Evolutionary conservation across 2,888 invertebrate species (phyloP).

Genomic region (Cryptophagus acutangulus): DNA sequence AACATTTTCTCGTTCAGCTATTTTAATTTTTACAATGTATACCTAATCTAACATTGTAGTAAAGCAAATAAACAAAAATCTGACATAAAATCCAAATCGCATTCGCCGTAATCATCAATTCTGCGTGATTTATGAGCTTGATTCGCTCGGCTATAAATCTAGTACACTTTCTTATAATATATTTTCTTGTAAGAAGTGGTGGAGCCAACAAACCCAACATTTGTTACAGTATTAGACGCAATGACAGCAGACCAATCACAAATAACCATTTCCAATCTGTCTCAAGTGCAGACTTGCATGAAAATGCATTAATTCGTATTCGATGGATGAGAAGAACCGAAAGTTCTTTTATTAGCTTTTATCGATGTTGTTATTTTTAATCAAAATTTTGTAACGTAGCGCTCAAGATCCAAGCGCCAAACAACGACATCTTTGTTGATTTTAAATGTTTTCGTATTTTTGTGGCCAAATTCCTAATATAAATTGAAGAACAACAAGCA

Average conservation of each 20-base stretch:
- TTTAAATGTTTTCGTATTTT: not conserved
- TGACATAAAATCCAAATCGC: constrained; percentile 19
- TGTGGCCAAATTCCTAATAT: constrained; percentile 1
- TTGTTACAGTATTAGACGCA: constrained; percentile 16
- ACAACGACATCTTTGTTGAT: no score
- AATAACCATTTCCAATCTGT: constrained; percentile 26
- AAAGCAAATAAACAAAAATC: no score
- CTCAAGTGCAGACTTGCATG: constrained; percentile 20
- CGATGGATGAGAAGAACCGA: not conserved
- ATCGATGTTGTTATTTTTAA: not conserved
- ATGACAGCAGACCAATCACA: constrained; percentile 24
- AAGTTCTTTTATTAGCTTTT: constrained; percentile 1
- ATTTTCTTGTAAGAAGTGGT: constrained; percentile 24
- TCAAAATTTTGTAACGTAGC: no score
- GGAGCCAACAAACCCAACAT: constrained; percentile 21
- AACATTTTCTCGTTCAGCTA: no score
- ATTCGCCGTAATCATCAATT: constrained; percentile 25
- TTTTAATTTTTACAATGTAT: no score
- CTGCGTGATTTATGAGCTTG: constrained; percentile 18
- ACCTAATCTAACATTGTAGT: no score
- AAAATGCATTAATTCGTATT: constrained; percentile 25
- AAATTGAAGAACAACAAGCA: no score
- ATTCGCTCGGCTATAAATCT: constrained; percentile 23
- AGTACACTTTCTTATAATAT: constrained; percentile 23
- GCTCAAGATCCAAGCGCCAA: no score